Conservation (phyloP, 2,113 vertebrate genomes). For the Cyanoramphus novaezelandiae region DNA sequence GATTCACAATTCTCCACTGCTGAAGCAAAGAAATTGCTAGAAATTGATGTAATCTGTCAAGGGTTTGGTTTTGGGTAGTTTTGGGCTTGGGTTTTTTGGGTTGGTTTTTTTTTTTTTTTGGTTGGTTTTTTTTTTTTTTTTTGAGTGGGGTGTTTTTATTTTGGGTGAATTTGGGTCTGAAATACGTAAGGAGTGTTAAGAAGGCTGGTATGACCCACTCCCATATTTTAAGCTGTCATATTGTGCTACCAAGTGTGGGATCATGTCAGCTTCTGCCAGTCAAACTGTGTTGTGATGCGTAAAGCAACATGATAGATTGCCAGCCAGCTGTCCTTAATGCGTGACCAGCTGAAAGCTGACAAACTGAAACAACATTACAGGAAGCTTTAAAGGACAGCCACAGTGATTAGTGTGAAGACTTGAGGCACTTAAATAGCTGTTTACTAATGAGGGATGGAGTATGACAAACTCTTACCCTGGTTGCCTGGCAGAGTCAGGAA, state of each 20-base stretch:
- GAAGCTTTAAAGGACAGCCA: not conserved
- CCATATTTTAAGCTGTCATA: not conserved
- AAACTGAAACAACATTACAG: not conserved
- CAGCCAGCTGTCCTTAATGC: not conserved
- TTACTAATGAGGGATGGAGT: conserved; percentile 29
- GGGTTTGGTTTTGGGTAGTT: no score
- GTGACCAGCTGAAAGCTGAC: not conserved
- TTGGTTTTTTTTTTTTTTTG: no score
- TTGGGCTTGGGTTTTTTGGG: not conserved
- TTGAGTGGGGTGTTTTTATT: fast-evolving
- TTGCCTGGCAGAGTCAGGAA: not conserved
- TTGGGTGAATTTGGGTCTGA: not conserved
- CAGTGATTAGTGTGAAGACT: not conserved
- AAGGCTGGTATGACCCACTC: not conserved
- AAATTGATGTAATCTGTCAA: not conserved
- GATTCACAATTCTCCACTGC: not conserved
- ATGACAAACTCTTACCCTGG: not conserved
- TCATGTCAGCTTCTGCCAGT: not conserved
- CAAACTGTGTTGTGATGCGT: not conserved
- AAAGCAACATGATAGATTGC: not conserved
- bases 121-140: not conserved
- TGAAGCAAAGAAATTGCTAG: not conserved
- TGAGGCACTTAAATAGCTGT: conserved; percentile 24
- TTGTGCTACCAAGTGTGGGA: not conserved
- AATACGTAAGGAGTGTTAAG: not conserved